Percentiles rank a stretch among this genome's conserved stretches.
These are phyloP conservation scores for Stramonita haemastoma DNA, from an alignment of 2,888 invertebrate species.

Conservation along the genomic window DNA sequence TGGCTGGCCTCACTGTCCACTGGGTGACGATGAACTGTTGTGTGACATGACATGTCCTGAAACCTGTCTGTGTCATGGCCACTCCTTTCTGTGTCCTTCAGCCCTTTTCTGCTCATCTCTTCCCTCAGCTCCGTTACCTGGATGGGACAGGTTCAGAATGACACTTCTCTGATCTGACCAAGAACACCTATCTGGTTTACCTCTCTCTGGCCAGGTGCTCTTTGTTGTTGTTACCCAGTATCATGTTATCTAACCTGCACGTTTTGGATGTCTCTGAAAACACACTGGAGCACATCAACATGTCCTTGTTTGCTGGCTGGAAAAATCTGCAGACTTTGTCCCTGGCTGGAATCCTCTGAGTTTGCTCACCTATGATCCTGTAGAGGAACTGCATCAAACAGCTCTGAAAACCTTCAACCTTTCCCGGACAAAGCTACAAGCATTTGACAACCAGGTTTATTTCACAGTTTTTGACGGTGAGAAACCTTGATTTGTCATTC, in stretches of 20 bases:
- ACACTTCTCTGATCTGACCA: not conserved
- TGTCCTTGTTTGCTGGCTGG: not conserved
- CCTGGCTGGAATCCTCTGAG: not conserved
- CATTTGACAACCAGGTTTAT: not conserved
- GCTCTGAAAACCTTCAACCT: not conserved
- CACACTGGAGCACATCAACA: not conserved
- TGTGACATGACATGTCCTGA: conserved; percentile 16
- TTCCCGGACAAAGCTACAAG: not conserved
- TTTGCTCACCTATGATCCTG: not conserved
- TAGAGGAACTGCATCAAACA: not conserved
- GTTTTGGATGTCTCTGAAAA: not conserved
- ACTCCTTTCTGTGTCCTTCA: conserved; percentile 6
- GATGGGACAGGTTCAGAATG: not conserved
- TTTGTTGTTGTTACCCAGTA: not conserved
- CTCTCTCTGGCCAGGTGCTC: not conserved
- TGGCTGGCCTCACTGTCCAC: conserved; percentile 20
- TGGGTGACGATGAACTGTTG: conserved; percentile 2
- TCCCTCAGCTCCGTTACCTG: conserved; percentile 6
- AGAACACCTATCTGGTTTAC: not conserved
- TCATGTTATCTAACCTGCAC: not conserved
- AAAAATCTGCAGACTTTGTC: not conserved
- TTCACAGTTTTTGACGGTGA: not conserved
- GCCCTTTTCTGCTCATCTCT: not conserved
- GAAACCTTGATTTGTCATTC: not conserved
- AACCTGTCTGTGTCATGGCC: not conserved